A percentile compares a stretch with the other conserved stretches of the same genome.
Conservation (phyloP, 2,113 vertebrate species). For the Sinocyclocheilus rhinocerous region DNA sequence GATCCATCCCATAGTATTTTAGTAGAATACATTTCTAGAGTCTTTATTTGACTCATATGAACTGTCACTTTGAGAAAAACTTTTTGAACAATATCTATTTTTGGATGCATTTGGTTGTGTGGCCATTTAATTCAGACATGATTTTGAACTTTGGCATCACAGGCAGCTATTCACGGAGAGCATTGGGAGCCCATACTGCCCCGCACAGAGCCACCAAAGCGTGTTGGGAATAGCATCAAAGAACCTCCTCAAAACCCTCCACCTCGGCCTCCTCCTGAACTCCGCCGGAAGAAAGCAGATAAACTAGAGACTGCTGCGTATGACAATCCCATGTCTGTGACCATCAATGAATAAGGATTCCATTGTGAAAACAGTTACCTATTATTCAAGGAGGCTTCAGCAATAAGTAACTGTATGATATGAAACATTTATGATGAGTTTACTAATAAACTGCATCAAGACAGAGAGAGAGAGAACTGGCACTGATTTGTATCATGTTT, state of each 20-base stretch:
- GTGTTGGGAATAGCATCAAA: constrained; percentile 78
- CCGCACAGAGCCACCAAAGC: constrained; percentile 65
- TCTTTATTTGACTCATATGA: neutral
- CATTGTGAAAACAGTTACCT: neutral
- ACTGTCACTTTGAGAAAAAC: neutral
- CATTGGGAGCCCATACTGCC: constrained; percentile 89
- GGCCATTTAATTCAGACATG: neutral
- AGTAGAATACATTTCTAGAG: neutral
- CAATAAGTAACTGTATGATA: neutral
- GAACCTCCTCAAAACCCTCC: constrained; percentile 89
- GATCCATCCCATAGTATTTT: neutral
- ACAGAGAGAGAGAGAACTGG: neutral
- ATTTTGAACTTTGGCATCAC: neutral
- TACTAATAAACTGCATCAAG: neutral
- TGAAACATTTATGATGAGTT: no score
- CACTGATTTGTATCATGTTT: neutral
- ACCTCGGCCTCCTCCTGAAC: constrained; percentile 83
- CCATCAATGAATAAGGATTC: constrained; percentile 56
- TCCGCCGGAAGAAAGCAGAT: constrained; percentile 77
- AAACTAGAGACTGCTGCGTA: constrained; percentile 74
- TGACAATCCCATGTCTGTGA: constrained; percentile 71
- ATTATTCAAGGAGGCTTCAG: neutral
- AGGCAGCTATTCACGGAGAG: constrained; percentile 89
- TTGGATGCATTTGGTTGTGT: neutral
- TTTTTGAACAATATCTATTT: neutral